Percentiles rank a stretch among this genome's conserved stretches.
Evolutionary conservation across 2,888 invertebrate genomes (phyloP).

Genomic region (Hartigia nigra): DNA sequence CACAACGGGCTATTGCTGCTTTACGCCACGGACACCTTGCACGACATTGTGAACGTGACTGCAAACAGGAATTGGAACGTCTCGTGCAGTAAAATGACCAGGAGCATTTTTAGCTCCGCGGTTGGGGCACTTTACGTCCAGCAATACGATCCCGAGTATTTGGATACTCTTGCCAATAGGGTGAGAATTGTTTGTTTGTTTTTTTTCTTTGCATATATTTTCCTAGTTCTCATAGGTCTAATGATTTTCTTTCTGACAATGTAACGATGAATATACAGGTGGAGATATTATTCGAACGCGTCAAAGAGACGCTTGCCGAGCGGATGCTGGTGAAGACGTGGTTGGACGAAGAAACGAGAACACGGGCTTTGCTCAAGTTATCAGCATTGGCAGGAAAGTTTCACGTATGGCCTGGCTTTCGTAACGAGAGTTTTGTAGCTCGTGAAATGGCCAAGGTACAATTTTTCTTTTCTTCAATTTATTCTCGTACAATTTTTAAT

Average conservation of each 20-base stretch:
- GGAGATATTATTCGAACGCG: conserved; percentile 60
- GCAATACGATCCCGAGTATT: conserved; percentile 63
- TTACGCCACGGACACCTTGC: conserved; percentile 66
- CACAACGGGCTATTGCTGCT: conserved; percentile 67
- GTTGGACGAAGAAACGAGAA: conserved; percentile 65
- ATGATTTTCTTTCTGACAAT: neutral
- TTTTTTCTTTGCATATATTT: neutral
- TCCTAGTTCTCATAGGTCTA: neutral
- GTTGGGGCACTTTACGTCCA: conserved; percentile 67
- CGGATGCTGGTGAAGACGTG: conserved; percentile 64
- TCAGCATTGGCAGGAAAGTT: conserved; percentile 64
- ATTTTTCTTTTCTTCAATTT: neutral
- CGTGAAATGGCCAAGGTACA: conserved; percentile 56
- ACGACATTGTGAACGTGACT: conserved; percentile 65
- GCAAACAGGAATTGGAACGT: conserved; percentile 57
- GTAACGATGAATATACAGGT: conserved; percentile 40
- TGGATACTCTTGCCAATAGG: conserved; percentile 62
- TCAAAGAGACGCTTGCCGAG: conserved; percentile 64
- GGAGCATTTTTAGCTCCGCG: conserved; percentile 60
- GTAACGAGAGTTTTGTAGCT: conserved; percentile 55
- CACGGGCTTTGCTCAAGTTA: conserved; percentile 64
- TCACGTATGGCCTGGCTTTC: conserved; percentile 64
- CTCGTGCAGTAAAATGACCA: conserved; percentile 64
- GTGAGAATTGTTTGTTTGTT: conserved; percentile 45
- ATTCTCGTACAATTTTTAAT: neutral